Percentiles rank a stretch among this genome's conserved stretches.
These are phyloP conservation scores for Hypolimnas misippus DNA, from an alignment of 2,888 invertebrate genomes.

Conservation along the genomic window DNA sequence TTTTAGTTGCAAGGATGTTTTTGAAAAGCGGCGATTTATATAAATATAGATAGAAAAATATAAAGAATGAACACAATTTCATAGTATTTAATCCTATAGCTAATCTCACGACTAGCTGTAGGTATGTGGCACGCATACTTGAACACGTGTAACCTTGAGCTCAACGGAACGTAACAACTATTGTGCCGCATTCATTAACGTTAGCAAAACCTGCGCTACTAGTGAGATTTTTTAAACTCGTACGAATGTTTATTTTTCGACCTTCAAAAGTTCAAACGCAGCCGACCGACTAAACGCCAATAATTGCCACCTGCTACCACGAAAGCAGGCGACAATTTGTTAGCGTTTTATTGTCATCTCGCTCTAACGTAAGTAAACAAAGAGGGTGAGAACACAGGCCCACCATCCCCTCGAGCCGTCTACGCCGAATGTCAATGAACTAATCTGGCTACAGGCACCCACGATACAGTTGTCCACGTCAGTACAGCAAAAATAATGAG, in stretches of 20 bases:
- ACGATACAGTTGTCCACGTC: constrained; percentile 54
- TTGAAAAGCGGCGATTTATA: too few species aligned
- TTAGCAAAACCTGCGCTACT: constrained; percentile 22
- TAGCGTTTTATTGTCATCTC: constrained; percentile 55
- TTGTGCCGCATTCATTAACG: constrained; percentile 29
- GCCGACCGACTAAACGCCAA: constrained; percentile 67
- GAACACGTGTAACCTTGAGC: constrained; percentile 34
- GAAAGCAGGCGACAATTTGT: constrained; percentile 67
- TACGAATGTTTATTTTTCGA: constrained; percentile 61
- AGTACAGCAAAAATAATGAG: constrained; percentile 61
- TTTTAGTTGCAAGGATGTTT: too few species aligned
- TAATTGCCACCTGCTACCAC: constrained; percentile 77
- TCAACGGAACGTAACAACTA: constrained; percentile 36
- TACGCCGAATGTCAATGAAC: constrained; percentile 79
- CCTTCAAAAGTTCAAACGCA: constrained; percentile 78
- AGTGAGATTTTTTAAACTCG: constrained; percentile 15
- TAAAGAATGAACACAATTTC: background rate
- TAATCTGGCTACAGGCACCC: constrained; percentile 67
- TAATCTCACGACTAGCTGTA: background rate
- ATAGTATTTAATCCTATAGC: background rate
- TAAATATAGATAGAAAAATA: too few species aligned
- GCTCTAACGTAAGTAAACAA: constrained; percentile 46
- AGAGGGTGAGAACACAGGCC: constrained; percentile 49
- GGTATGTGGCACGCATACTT: constrained; percentile 16
- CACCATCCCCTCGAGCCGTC: constrained; percentile 61